phyloP scores from a whole-genome alignment of 2,113 vertebrate genomes.

The Paradoxurus hermaphroditus region DNA sequence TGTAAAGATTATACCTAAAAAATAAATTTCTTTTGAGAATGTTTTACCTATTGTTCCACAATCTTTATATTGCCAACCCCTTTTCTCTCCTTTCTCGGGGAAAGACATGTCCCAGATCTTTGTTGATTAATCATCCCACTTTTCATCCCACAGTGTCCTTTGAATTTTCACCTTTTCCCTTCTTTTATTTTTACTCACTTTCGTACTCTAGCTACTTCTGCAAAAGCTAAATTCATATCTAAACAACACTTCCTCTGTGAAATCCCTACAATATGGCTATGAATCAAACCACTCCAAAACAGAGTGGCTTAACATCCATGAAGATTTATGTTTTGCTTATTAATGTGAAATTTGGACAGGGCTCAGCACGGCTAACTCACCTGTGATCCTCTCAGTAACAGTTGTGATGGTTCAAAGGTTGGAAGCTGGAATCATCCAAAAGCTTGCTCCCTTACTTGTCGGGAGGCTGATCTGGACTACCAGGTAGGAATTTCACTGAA shows the following conservation, averaged over 20 bases:
- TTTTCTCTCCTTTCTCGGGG: not conserved
- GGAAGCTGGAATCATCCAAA: not conserved
- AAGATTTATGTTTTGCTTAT: not conserved
- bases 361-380: not conserved
- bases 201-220: not conserved
- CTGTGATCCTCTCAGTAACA: not conserved
- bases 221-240: not conserved
- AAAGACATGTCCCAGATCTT: not conserved
- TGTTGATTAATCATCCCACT: not conserved
- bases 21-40: conserved; percentile 42
- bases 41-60: not conserved
- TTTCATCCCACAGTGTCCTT: conserved; percentile 11
- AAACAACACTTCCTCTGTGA: not conserved
- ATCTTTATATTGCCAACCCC: not conserved
- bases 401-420: not conserved
- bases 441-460: not conserved
- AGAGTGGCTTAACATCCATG: not conserved
- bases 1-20: conserved; percentile 28
- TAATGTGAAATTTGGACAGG: not conserved
- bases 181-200: conserved; percentile 3
- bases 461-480: not conserved
- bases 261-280: not conserved
- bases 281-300: not conserved
- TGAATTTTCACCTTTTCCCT: conserved; percentile 4
- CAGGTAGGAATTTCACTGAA: not conserved